Percentiles rank a stretch among this genome's conserved stretches.
These are phyloP conservation scores for Leptogaster cylindrica DNA, from an alignment of 2,888 invertebrate species.

Conservation along the genomic window DNA sequence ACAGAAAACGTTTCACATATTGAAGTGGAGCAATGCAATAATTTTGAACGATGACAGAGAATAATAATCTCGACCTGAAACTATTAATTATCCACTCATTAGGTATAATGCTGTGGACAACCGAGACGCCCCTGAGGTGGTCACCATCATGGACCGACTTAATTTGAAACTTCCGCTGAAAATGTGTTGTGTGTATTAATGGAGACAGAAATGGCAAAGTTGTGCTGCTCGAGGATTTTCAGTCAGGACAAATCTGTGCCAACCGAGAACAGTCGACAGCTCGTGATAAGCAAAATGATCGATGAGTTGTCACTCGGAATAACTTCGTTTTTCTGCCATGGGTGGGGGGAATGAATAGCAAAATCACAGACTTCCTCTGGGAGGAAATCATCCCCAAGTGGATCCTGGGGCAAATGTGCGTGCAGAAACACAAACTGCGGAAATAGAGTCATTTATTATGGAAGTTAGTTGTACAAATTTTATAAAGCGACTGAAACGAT, in stretches of 20 bases:
- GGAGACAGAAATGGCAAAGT: neutral
- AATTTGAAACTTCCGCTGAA: slow-evolving; percentile 33
- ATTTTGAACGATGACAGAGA: slow-evolving; percentile 26
- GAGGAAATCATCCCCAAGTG: neutral
- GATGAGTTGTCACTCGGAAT: slow-evolving; percentile 18
- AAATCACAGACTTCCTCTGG: neutral
- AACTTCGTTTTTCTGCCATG: slow-evolving; percentile 11
- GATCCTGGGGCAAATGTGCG: neutral
- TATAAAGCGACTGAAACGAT: neutral
- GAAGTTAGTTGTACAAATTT: neutral
- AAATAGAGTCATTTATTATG: slow-evolving; percentile 13
- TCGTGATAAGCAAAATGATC: slow-evolving; percentile 18
- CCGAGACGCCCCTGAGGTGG: slow-evolving; percentile 28
- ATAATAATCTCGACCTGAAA: slow-evolving; percentile 16
- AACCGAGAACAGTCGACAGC: neutral
- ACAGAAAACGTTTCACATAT: neutral
- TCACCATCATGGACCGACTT: slow-evolving; percentile 28
- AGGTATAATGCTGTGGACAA: slow-evolving; percentile 27
- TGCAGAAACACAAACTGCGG: slow-evolving; percentile 2
- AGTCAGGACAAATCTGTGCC: neutral
- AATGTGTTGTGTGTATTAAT: slow-evolving; percentile 19
- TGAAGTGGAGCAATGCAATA: slow-evolving; percentile 3
- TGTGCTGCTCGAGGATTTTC: neutral
- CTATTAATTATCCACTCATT: slow-evolving; percentile 30
- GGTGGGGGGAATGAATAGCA: neutral